A percentile compares a stretch with the other conserved stretches of the same genome.
These are phyloP conservation scores for Harpagoxenus sublaevis DNA, from an alignment of 2,888 invertebrate genomes.

Conservation along the genomic window DNA sequence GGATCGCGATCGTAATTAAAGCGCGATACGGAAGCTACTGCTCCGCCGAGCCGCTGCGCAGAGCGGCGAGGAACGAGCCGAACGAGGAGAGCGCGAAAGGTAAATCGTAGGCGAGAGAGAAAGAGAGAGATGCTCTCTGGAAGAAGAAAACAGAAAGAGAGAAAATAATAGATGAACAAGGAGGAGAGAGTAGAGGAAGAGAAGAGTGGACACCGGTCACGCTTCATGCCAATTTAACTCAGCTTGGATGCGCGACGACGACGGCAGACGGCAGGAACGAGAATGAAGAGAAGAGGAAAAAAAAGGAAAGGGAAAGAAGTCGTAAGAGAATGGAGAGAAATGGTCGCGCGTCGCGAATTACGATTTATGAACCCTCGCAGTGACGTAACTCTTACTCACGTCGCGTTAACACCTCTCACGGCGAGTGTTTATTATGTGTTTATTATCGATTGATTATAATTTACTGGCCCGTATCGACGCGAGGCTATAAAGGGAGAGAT, in stretches of 20 bases:
- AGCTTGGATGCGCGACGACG: constrained; percentile 52
- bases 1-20: constrained; percentile 81
- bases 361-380: constrained; percentile 24
- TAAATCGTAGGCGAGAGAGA: constrained; percentile 15
- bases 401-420: not conserved
- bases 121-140: not conserved
- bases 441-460: constrained; percentile 21
- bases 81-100: constrained; percentile 27
- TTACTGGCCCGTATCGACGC: not conserved
- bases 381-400: constrained; percentile 27
- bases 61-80: constrained; percentile 28
- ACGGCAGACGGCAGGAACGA: constrained; percentile 15
- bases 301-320: constrained; percentile 36
- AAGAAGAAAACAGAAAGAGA: constrained; percentile 19
- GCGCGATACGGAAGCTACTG: constrained; percentile 74
- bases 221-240: constrained; percentile 85
- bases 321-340: constrained; percentile 43
- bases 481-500: not conserved
- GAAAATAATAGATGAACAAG: not conserved
- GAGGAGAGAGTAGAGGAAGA: constrained; percentile 22
- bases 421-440: not conserved
- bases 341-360: constrained; percentile 29
- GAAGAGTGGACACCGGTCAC: constrained; percentile 82
- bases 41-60: constrained; percentile 42
- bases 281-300: constrained; percentile 5